Evolutionary conservation across 2,113 vertebrate genomes (phyloP).

Genomic region (Podarcis cretensis): DNA sequence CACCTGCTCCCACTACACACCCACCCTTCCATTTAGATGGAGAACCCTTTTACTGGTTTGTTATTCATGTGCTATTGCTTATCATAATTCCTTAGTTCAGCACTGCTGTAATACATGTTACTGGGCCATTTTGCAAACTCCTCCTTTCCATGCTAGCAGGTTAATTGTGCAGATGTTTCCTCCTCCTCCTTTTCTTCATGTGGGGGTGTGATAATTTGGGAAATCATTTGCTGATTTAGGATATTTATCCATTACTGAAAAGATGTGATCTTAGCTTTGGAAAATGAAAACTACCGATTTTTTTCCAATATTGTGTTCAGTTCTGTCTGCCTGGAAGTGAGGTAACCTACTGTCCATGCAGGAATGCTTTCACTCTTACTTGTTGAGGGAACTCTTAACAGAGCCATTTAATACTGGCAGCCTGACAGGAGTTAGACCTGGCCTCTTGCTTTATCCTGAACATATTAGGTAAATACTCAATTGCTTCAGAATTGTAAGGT

Average conservation of each 20-base stretch:
- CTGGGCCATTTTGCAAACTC: neutral
- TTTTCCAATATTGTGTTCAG: neutral
- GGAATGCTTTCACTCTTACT: neutral
- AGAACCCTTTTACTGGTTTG: neutral
- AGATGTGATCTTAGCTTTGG: neutral
- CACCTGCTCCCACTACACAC: no score
- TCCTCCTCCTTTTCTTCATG: no score
- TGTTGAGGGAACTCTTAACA: neutral
- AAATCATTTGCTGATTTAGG: neutral
- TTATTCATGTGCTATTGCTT: neutral
- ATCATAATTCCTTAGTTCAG: neutral
- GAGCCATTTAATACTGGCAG: neutral
- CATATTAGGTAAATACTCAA: neutral
- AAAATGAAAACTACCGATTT: neutral
- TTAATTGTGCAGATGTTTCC: neutral
- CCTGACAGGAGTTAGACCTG: neutral
- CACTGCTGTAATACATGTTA: neutral
- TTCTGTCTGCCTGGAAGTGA: neutral
- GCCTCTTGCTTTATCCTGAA: neutral
- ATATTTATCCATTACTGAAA: neutral
- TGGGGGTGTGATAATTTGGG: neutral
- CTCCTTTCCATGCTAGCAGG: neutral
- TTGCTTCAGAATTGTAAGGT: neutral
- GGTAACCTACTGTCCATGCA: no score
- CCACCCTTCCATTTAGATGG: neutral